These are phyloP conservation scores for Oasisia sp. DNA, from an alignment of 2,888 invertebrate genomes.

Conservation along the genomic window DNA sequence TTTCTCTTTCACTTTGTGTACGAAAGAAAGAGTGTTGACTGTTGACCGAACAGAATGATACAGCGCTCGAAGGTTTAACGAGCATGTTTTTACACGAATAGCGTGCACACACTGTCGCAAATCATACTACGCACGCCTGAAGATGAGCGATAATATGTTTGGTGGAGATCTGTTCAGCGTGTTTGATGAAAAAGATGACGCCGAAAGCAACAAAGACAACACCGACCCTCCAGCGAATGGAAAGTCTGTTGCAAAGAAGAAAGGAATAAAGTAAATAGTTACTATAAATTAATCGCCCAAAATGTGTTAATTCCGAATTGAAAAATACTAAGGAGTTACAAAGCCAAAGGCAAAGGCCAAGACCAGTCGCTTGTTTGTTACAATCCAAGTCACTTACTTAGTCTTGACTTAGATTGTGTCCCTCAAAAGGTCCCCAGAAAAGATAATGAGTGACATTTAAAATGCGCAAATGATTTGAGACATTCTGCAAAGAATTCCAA, in stretches of 20 bases:
- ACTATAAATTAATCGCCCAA: too few species aligned
- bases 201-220: neutral
- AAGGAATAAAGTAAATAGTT: neutral
- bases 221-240: neutral
- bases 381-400: too few species aligned
- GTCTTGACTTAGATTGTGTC: too few species aligned
- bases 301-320: too few species aligned
- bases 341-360: too few species aligned
- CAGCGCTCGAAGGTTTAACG: neutral
- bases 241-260: neutral
- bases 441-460: too few species aligned
- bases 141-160: conserved; percentile 13
- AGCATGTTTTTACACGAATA: conserved; percentile 9
- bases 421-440: too few species aligned
- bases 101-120: neutral
- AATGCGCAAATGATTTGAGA: too few species aligned
- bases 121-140: neutral
- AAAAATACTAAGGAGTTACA: too few species aligned
- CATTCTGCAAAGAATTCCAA: too few species aligned
- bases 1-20: neutral
- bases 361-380: too few species aligned
- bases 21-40: neutral
- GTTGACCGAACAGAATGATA: neutral
- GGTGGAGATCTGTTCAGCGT: neutral
- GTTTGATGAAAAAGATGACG: neutral